phyloP scores from a whole-genome alignment of 2,797 vertebrate genomes.

The Diceros bicornis region DNA sequence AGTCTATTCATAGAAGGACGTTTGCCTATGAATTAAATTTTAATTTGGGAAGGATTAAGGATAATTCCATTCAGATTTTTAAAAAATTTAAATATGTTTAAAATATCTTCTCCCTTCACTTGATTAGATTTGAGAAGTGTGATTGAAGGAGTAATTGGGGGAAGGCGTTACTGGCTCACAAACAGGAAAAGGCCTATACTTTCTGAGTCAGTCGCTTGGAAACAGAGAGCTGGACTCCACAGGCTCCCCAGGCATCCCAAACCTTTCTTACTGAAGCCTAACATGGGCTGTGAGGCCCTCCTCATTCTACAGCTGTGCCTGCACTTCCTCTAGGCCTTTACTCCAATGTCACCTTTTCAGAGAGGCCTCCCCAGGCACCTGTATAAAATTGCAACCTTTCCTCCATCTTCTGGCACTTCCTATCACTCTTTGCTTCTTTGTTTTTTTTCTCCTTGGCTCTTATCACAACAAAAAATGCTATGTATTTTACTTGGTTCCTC shows the following conservation, averaged over 20 bases:
- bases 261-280: not conserved
- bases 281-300: not conserved
- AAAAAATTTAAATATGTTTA: not conserved
- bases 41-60: slow-evolving; percentile 20
- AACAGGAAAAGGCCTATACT: not conserved
- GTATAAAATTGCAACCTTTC: not conserved
- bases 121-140: not conserved
- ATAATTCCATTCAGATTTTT: not conserved
- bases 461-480: not conserved
- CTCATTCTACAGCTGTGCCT: not conserved
- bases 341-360: not conserved
- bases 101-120: not conserved
- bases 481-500: not conserved
- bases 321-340: not conserved
- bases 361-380: not conserved
- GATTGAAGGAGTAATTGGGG: not conserved
- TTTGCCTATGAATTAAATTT: slow-evolving; percentile 9
- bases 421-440: not conserved
- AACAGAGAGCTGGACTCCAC: not conserved
- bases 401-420: not conserved
- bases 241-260: not conserved
- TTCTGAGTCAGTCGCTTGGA: slow-evolving; percentile 22
- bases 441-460: not conserved
- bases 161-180: not conserved
- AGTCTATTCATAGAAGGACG: not conserved